phyloP scores from a whole-genome alignment of 2,888 invertebrate genomes.

The Calephelis perditalis region DNA sequence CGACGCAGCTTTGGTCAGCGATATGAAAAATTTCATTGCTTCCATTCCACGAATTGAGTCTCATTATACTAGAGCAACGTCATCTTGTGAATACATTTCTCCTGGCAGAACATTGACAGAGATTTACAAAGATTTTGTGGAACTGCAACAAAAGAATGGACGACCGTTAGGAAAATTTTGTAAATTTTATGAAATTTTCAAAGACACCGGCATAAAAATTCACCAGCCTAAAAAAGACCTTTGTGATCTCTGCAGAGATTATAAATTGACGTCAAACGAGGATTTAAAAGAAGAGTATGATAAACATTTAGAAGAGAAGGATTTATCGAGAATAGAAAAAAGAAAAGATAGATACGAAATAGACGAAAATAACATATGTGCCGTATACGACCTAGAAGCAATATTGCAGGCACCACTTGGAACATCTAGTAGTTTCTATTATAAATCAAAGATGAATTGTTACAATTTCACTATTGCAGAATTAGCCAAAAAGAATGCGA shows the following conservation, averaged over 20 bases:
- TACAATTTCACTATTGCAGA: background rate
- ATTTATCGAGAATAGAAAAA: background rate
- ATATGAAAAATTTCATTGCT: slow-evolving; percentile 14
- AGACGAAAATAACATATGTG: background rate
- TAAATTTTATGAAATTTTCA: background rate
- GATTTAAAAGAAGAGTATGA: too few species aligned
- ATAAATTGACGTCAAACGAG: background rate
- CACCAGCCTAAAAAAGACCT: background rate
- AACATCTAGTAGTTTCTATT: background rate
- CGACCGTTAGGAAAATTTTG: background rate
- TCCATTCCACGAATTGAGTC: slow-evolving; percentile 16
- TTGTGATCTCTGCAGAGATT: too few species aligned
- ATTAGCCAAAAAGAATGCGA: background rate
- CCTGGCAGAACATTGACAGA: background rate
- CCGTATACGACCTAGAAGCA: background rate
- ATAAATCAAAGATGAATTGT: background rate
- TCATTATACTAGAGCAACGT: slow-evolving; percentile 5
- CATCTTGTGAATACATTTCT: background rate
- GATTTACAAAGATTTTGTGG: background rate
- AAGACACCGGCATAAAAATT: background rate
- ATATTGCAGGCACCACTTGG: background rate
- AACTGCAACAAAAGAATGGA: background rate
- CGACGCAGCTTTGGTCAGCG: background rate
- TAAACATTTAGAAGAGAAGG: background rate
- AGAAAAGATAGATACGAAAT: background rate